Conservation (phyloP, 2,113 vertebrate genomes). For the Vidua macroura region DNA sequence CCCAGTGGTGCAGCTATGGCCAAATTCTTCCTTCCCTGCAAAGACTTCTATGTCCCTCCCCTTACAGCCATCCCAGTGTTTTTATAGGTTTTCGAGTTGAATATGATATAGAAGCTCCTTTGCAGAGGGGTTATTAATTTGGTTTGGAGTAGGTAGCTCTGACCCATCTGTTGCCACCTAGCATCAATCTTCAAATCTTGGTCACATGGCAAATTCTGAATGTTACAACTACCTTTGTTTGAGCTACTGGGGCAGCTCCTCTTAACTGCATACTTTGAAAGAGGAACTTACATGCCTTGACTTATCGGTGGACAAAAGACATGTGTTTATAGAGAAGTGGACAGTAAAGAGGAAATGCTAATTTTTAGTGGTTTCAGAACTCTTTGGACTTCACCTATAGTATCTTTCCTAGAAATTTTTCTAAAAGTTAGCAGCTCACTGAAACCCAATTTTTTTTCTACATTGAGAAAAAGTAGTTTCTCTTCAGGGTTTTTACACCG, state of each 20-base stretch:
- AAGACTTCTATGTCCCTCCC: not conserved
- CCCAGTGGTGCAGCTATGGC: not conserved
- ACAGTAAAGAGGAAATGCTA: not conserved
- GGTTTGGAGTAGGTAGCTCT: not conserved
- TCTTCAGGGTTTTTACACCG: not conserved
- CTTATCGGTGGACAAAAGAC: fast-evolving
- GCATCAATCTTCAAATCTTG: not conserved
- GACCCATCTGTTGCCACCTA: not conserved
- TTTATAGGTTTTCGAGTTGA: not conserved
- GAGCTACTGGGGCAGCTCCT: not conserved
- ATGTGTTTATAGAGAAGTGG: not conserved
- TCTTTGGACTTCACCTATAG: not conserved
- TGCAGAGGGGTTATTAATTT: not conserved
- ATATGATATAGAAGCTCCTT: not conserved
- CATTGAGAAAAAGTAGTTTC: not conserved
- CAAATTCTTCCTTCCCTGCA: not conserved
- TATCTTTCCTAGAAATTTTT: not conserved
- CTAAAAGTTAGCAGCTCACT: not conserved
- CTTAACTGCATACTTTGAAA: not conserved
- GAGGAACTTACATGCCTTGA: not conserved
- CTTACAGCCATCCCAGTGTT: not conserved
- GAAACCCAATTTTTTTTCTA: fast-evolving
- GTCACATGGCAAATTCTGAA: not conserved
- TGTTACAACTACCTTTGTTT: not conserved
- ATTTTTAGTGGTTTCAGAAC: not conserved